These are phyloP conservation scores for Aradophagus sp. DNA, from an alignment of 1,140 invertebrate species.

Conservation along the genomic window DNA sequence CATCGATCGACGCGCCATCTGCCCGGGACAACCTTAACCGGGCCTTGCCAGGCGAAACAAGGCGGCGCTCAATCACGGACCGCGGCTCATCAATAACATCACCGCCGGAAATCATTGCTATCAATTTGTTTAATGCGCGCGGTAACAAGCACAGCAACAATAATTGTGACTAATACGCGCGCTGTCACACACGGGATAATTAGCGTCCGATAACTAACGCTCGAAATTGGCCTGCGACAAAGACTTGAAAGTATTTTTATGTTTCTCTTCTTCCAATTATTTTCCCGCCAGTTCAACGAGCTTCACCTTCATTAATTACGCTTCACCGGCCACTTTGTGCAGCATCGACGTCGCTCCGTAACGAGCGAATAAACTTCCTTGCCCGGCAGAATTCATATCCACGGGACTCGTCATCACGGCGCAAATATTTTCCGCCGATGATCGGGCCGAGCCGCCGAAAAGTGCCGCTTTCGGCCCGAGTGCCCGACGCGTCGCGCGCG, in stretches of 20 bases:
- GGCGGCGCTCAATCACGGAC: constrained; percentile 3
- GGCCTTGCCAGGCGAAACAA: too few relatives aligned
- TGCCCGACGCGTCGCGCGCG: constrained; percentile 23
- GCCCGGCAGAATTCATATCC: constrained; percentile 40
- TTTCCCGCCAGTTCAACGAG: constrained; percentile 47
- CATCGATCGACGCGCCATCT: too few relatives aligned
- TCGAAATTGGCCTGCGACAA: constrained; percentile 28
- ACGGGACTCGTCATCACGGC: constrained; percentile 36
- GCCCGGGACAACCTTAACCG: too few relatives aligned
- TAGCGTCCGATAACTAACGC: constrained; percentile 23
- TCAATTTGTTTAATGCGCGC: constrained; percentile 26
- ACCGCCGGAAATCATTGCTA: constrained; percentile 17
- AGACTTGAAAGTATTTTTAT: constrained; percentile 48
- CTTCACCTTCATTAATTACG: constrained; percentile 51
- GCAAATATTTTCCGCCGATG: constrained; percentile 35
- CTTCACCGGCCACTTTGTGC: constrained; percentile 47
- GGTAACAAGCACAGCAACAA: constrained; percentile 13
- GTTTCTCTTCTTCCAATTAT: constrained; percentile 49
- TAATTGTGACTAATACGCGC: constrained; percentile 19
- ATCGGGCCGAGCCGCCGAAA: too few relatives aligned
- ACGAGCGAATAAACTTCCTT: constrained; percentile 51
- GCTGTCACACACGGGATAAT: constrained; percentile 21
- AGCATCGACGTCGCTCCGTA: constrained; percentile 39
- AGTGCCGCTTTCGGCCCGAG: too few relatives aligned
- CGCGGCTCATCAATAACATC: constrained; percentile 6